These are phyloP conservation scores for Formica exsecta DNA, from an alignment of 1,140 invertebrate species.

Conservation along the genomic window DNA sequence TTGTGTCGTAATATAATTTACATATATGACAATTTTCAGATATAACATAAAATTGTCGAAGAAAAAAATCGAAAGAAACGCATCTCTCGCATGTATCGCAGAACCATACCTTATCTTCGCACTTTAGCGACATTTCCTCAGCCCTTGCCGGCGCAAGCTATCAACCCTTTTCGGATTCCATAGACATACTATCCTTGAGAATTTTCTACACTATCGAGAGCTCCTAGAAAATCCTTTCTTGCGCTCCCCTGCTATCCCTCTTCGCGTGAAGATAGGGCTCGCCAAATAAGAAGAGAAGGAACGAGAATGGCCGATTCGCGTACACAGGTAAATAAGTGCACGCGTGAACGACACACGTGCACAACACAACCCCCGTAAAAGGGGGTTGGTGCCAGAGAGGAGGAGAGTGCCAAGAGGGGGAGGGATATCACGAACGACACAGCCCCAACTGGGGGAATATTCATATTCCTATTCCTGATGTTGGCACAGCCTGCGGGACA, in stretches of 20 bases:
- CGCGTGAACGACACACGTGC: slow-evolving; percentile 70
- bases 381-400: slow-evolving; percentile 49
- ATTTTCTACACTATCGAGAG: slow-evolving; percentile 48
- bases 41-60: not conserved
- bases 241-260: slow-evolving; percentile 1
- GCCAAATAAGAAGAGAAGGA: slow-evolving; percentile 70
- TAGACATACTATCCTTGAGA: slow-evolving; percentile 29
- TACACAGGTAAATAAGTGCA: slow-evolving; percentile 73
- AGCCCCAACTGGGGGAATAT: slow-evolving; percentile 64
- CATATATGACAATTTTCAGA: not conserved
- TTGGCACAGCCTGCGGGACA: slow-evolving; percentile 70
- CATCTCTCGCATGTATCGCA: not conserved
- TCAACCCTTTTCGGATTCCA: slow-evolving; percentile 44
- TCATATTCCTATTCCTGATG: slow-evolving; percentile 77
- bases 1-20: no score
- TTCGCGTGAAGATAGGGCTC: slow-evolving; percentile 58
- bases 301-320: slow-evolving; percentile 71
- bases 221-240: slow-evolving; percentile 67
- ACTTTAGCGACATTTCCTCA: slow-evolving; percentile 4
- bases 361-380: slow-evolving; percentile 31
- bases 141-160: slow-evolving; percentile 22
- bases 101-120: slow-evolving; percentile 14
- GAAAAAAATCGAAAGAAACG: not conserved
- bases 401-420: slow-evolving; percentile 40
- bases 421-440: slow-evolving; percentile 50